Percentiles rank a stretch among this genome's conserved stretches.
Evolutionary conservation across 2,888 invertebrate genomes (phyloP).

Genomic region (Drosophila ezoana): DNA sequence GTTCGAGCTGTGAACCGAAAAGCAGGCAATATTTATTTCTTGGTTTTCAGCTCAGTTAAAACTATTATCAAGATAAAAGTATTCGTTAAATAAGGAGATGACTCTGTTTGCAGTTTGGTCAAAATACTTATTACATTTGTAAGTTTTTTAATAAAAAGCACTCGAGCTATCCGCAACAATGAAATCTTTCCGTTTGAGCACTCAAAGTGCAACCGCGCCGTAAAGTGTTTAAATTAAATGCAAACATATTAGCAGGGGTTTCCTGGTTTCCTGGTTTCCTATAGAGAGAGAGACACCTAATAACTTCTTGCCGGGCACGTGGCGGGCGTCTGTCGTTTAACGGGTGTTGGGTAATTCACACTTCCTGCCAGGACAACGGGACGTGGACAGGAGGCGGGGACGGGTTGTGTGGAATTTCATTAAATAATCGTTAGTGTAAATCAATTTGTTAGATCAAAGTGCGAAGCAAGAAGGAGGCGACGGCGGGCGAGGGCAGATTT

Average conservation of each 20-base stretch:
- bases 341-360: slow-evolving; percentile 73
- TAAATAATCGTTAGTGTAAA: slow-evolving; percentile 80
- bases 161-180: neutral
- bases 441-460: slow-evolving; percentile 77
- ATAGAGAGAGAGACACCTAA: slow-evolving; percentile 47
- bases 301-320: slow-evolving; percentile 63
- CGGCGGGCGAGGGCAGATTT: neutral
- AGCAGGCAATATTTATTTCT: too few relatives aligned
- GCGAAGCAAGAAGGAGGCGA: neutral
- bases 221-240: slow-evolving; percentile 26
- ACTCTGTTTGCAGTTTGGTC: too few relatives aligned
- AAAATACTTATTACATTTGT: too few relatives aligned
- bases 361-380: slow-evolving; percentile 63
- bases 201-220: slow-evolving; percentile 15
- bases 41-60: too few relatives aligned
- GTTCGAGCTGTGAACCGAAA: too few relatives aligned
- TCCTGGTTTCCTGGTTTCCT: neutral
- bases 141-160: slow-evolving; percentile 1
- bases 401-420: slow-evolving; percentile 69
- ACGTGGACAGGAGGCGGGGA: neutral
- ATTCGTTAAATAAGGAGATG: too few relatives aligned
- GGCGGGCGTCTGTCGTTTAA: slow-evolving; percentile 44
- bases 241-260: slow-evolving; percentile 50
- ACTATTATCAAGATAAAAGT: too few relatives aligned
- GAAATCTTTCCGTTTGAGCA: neutral